These are phyloP conservation scores for Teleogryllus occipitalis DNA, from an alignment of 1,140 invertebrate species.

Conservation along the genomic window DNA sequence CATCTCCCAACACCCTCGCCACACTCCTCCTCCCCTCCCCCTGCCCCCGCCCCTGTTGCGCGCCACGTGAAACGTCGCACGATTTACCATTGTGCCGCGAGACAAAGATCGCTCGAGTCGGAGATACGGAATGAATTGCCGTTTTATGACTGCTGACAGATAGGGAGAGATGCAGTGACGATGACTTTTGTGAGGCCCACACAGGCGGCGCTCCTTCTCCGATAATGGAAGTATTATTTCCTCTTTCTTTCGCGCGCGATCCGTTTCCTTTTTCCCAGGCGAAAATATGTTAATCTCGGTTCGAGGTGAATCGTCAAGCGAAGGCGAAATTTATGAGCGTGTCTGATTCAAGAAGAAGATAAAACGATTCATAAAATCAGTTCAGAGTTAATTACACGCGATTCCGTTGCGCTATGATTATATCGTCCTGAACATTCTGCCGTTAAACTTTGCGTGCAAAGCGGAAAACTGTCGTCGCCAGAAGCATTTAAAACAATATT, in stretches of 20 bases:
- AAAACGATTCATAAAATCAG: background rate
- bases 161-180: background rate
- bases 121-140: background rate
- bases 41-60: background rate
- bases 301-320: too few relatives aligned
- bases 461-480: background rate
- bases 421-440: background rate
- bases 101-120: background rate
- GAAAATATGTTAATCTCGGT: too few relatives aligned
- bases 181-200: too few relatives aligned
- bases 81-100: background rate
- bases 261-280: too few relatives aligned
- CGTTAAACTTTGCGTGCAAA: background rate
- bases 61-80: background rate
- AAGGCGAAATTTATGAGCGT: too few relatives aligned
- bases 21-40: too few relatives aligned
- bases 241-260: too few relatives aligned
- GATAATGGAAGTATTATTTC: too few relatives aligned
- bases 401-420: background rate
- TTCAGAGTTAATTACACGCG: background rate
- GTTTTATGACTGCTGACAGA: background rate
- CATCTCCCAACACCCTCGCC: too few relatives aligned
- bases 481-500: background rate
- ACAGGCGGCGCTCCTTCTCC: too few relatives aligned
- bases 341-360: background rate